phyloP scores from a whole-genome alignment of 2,797 vertebrate species.

The Acrocephalus scirpaceus region DNA sequence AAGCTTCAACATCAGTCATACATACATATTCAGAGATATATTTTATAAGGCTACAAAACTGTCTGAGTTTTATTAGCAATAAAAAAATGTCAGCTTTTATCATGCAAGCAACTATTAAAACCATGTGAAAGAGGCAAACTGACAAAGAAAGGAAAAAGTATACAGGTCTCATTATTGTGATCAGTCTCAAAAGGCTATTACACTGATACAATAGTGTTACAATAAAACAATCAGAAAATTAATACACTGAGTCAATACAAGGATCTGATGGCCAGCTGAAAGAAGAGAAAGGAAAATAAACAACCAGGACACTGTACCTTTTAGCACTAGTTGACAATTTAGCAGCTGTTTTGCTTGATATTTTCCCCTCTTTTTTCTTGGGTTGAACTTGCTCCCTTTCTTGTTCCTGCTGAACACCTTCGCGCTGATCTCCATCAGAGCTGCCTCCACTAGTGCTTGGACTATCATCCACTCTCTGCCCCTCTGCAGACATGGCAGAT shows the following conservation, averaged over 20 bases:
- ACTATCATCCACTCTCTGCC: slow-evolving; percentile 97
- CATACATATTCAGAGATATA: slow-evolving; percentile 47
- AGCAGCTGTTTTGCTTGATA: slow-evolving; percentile 98
- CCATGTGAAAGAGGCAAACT: slow-evolving; percentile 45
- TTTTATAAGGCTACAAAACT: slow-evolving; percentile 65
- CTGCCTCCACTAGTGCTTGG: slow-evolving; percentile 98
- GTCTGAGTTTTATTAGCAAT: slow-evolving; percentile 63
- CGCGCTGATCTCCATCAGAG: slow-evolving; percentile 96
- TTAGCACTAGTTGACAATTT: slow-evolving; percentile 99
- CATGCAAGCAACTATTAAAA: slow-evolving; percentile 61
- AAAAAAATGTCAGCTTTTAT: slow-evolving; percentile 65
- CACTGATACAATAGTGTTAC: background rate
- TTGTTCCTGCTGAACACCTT: slow-evolving; percentile 89
- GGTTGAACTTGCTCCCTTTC: slow-evolving; percentile 94
- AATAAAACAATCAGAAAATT: slow-evolving; percentile 21
- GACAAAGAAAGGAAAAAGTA: slow-evolving; percentile 28
- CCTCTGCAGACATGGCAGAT: slow-evolving; percentile 95
- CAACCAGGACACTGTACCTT: slow-evolving; percentile 77
- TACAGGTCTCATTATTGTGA: background rate
- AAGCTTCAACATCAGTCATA: slow-evolving; percentile 58
- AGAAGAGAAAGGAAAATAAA: background rate
- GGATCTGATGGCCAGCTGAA: background rate
- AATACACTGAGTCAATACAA: background rate
- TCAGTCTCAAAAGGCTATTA: background rate
- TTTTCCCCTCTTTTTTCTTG: slow-evolving; percentile 99